Base-by-base conservation (phyloP, 1,140 invertebrate species). In the Maniola jurtina region DNA sequence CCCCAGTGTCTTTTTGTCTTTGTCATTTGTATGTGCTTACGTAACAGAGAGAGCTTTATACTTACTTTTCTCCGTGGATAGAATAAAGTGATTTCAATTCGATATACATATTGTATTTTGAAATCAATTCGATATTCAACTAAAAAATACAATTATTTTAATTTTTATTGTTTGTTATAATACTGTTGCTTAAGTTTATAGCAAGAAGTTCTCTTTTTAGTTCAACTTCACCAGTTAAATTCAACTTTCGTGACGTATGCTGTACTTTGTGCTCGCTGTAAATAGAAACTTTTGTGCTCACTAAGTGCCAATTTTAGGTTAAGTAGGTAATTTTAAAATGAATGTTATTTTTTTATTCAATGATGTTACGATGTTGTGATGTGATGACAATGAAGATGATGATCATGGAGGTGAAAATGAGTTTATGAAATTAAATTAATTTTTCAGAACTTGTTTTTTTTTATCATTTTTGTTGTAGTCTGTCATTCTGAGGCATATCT, bases 231-330 rank as follows among this genome's bases (percentile, higher is more conserved):
- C 6, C 40, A 11, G 6, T 11, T 45, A 11, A 25, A 11, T 38
- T 38, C 38, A 38, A 38, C 42, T 45, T n/a, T 8, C 42, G 42
- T 45, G 42, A 45, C 42, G 42, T 7, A 6, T 38, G 10, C 38
- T 13, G 10, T 13, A 11, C 13, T 5, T 45, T 57, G 59, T 55
- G 45, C 42, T 57, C 45, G 66, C 62, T 83, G 76, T 83, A 81
- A 67, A 83, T 83, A 71, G 65, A 71, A 68, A 45, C 10, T 47
- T 70, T 70, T 76, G 75, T 83, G 84, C 86, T 88, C 84, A 87
- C 72, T 74, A 85, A 80, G 84, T 89, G 86, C 86, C 86, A 87
- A 89, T 76, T 25, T 67, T 85, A 81, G 73, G 61, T n/a, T 86
- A 87, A 89, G 83, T 87, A 87, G 82, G 60, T 76, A 84, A 85